These are phyloP conservation scores for Boloria euphrosyne DNA, from an alignment of 2,888 invertebrate species.

Conservation along the genomic window DNA sequence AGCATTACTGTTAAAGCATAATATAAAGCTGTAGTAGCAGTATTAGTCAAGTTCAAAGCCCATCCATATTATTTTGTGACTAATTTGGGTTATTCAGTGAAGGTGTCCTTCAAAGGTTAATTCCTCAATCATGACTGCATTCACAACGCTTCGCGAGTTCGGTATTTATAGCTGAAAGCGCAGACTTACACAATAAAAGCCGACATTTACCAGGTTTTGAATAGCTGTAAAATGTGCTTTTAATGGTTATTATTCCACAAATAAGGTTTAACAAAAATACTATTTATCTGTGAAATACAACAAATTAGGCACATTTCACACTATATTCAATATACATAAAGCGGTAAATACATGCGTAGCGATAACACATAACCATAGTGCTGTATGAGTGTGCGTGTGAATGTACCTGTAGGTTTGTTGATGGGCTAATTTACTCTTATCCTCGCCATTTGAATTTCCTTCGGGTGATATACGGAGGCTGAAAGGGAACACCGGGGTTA, in stretches of 20 bases:
- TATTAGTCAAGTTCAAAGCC: slow-evolving; percentile 21
- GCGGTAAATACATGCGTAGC: slow-evolving; percentile 23
- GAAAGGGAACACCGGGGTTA: slow-evolving; percentile 82
- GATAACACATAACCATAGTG: slow-evolving; percentile 30
- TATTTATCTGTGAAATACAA: not conserved
- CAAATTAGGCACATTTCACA: slow-evolving; percentile 7
- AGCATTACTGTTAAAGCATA: slow-evolving; percentile 21
- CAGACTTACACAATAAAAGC: slow-evolving; percentile 18
- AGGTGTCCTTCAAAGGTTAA: not conserved
- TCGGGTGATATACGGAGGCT: slow-evolving; percentile 84
- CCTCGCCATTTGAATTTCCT: slow-evolving; percentile 84
- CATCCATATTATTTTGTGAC: not conserved
- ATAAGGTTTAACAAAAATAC: not conserved
- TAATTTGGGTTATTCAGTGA: not conserved
- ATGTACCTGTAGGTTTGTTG: slow-evolving; percentile 90
- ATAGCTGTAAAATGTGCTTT: slow-evolving; percentile 14
- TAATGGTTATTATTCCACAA: not conserved
- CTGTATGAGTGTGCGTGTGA: slow-evolving; percentile 41
- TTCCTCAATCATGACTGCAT: slow-evolving; percentile 11
- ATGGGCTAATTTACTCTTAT: slow-evolving; percentile 86
- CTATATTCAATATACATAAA: slow-evolving; percentile 2
- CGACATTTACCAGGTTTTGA: slow-evolving; percentile 24
- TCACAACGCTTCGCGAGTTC: slow-evolving; percentile 1
- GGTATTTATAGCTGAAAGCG: slow-evolving; percentile 22
- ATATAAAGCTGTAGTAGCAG: slow-evolving; percentile 17